Evolutionary conservation across 2,113 vertebrate genomes (phyloP).

Genomic region (Austrofundulus limnaeus): DNA sequence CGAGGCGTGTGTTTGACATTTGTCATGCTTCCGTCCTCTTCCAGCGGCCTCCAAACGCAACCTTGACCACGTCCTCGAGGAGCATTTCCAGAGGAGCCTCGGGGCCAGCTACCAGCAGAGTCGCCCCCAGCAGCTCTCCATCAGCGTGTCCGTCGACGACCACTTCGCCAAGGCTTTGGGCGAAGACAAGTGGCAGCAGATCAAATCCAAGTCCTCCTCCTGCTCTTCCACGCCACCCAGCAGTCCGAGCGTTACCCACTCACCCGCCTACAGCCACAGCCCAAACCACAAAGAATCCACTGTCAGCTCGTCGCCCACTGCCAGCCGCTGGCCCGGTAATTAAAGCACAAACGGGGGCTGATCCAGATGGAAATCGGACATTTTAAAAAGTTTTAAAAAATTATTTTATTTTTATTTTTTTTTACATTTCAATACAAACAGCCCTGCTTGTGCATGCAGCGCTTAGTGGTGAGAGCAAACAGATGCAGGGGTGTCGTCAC

Average conservation of each 20-base stretch:
- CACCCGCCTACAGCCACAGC: constrained; percentile 66
- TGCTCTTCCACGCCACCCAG: constrained; percentile 76
- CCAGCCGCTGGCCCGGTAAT: constrained; percentile 69
- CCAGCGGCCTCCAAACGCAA: constrained; percentile 63
- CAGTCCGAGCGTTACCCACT: constrained; percentile 74
- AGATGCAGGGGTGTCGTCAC: constrained; percentile 30
- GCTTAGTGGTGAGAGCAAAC: constrained; percentile 27
- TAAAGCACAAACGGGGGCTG: constrained; percentile 40
- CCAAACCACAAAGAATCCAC: constrained; percentile 62
- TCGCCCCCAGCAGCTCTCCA: constrained; percentile 71
- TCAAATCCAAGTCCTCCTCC: constrained; percentile 76
- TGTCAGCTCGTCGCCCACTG: constrained; percentile 50
- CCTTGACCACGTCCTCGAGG: constrained; percentile 79
- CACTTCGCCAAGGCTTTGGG: constrained; percentile 84
- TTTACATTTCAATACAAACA: constrained; percentile 50
- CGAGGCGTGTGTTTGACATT: constrained; percentile 32
- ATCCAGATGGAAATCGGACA: constrained; percentile 36
- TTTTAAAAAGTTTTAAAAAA: too few relatives aligned
- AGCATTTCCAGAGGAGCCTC: constrained; percentile 83
- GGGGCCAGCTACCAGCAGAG: constrained; percentile 74
- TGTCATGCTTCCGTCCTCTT: constrained; percentile 14
- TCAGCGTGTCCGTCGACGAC: constrained; percentile 82
- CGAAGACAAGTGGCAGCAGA: constrained; percentile 79
- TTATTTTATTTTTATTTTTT: constrained; percentile 26
- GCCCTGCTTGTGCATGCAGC: constrained; percentile 34